These are phyloP conservation scores for Diceros bicornis DNA, from an alignment of 2,797 vertebrate species.

Conservation along the genomic window DNA sequence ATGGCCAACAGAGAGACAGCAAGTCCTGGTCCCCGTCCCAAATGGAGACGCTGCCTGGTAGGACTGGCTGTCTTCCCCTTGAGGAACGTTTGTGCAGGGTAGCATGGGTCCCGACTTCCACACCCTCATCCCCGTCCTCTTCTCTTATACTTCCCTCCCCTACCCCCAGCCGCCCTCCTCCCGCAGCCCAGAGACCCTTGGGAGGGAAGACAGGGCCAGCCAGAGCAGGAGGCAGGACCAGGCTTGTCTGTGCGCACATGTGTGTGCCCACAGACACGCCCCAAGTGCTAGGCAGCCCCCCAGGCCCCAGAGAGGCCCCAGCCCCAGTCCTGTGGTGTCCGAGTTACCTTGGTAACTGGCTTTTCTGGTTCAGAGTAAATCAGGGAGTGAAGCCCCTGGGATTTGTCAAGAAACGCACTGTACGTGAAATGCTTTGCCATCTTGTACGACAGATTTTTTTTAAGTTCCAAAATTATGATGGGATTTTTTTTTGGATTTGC, in stretches of 20 bases:
- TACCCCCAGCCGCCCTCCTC: background rate
- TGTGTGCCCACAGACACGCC: conserved; percentile 62
- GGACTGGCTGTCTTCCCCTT: background rate
- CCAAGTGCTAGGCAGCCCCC: conserved; percentile 5
- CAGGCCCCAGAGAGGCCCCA: conserved; percentile 57
- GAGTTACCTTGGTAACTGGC: conserved; percentile 85
- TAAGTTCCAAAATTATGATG: conserved; percentile 82
- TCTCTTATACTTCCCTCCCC: background rate
- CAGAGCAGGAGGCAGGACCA: background rate
- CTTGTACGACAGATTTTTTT: conserved; percentile 79
- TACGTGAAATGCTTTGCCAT: conserved; percentile 84
- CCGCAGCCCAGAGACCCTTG: conserved; percentile 29
- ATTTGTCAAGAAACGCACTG: conserved; percentile 82
- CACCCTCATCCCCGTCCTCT: background rate
- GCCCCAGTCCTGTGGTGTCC: conserved; percentile 75
- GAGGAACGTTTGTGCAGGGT: background rate
- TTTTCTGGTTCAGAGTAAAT: conserved; percentile 81
- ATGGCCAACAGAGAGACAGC: background rate
- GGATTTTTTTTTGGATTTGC: conserved; percentile 80
- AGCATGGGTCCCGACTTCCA: background rate
- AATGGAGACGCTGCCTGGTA: background rate
- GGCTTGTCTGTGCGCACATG: background rate
- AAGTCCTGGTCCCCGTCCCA: background rate
- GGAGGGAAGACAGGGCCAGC: conserved; percentile 9
- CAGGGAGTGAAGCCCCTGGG: conserved; percentile 74